Evolutionary conservation across 2,797 vertebrate genomes (phyloP), one percentile per base, ranked within the genome.

Genomic region (Parotocinclus haroldoi): DNA sequence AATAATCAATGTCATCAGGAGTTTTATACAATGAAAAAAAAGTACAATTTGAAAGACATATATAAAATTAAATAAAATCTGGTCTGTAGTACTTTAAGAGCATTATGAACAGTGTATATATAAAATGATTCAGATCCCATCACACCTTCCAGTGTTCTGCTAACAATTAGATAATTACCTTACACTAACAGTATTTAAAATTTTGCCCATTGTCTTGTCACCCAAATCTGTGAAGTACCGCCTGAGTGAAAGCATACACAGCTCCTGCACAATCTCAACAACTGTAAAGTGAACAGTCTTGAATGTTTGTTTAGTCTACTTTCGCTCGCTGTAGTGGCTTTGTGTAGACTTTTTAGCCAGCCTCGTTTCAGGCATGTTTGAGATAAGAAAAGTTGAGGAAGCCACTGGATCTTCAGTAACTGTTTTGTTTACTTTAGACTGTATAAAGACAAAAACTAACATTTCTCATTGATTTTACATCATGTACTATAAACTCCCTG

Each of bases 361-460:
- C n/a, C 61, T 19, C 8, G 6, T 27, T 36, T 62, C 17, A 17
- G 39, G 13, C 17, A 17, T 67, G 56, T 68, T 58, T 67, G 55
- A 38, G 52, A 42, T 50, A 18, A 51, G 44, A 19, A 57, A 36
- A 36, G 17, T 18, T 44, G 3, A 39, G 5, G 12, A 45, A 16
- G 38, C 9, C 37, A 9, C 55, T 27, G 17, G 13, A 44, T 36
- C 10, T 60, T 3, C 36, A 1, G 7, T 50, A 40, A 27, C 46
- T 49, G 51, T 38, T 42, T 18, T 65, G 16, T 13, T 58, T 53
- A 53, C 55, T 67, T 68, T 52, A 53, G 27, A 46, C 55, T 1
- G 6, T 50, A 40, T 68, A 44, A 56, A 65, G 44, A 9, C 17
- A 27, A 63, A 58, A 48, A 46, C 57, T 27, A 27, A 27, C 27